These are phyloP conservation scores for Xylota sylvarum DNA, from an alignment of 2,888 invertebrate species.

Conservation along the genomic window DNA sequence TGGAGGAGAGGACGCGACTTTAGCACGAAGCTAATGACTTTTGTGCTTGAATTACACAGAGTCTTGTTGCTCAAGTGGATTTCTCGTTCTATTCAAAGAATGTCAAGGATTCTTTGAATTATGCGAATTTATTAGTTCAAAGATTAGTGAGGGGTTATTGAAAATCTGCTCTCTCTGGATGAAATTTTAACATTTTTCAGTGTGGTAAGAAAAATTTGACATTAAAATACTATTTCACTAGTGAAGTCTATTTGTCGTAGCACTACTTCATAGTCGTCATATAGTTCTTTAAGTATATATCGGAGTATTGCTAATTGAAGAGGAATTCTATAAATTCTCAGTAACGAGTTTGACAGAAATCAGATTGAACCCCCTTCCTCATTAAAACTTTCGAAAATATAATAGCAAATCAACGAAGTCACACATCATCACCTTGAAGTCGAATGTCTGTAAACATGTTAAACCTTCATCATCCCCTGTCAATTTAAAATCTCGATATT, in stretches of 20 bases:
- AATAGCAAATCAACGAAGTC: neutral
- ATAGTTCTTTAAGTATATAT: too few relatives aligned
- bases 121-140: neutral
- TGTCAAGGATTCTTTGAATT: neutral
- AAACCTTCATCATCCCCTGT: conserved; percentile 18
- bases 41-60: conserved; percentile 13
- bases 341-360: too few relatives aligned
- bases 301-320: too few relatives aligned
- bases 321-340: too few relatives aligned
- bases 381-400: neutral
- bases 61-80: conserved; percentile 3
- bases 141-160: neutral
- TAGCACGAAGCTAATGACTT: conserved; percentile 37
- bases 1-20: conserved; percentile 14
- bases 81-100: neutral
- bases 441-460: neutral
- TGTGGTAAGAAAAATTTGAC: too few relatives aligned
- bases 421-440: neutral
- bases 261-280: too few relatives aligned
- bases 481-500: conserved; percentile 30
- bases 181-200: too few relatives aligned
- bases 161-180: too few relatives aligned
- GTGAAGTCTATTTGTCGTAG: too few relatives aligned
- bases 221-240: too few relatives aligned
- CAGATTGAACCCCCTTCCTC: neutral